These are phyloP conservation scores for Hipparchia semele DNA, from an alignment of 2,888 invertebrate species.

Conservation along the genomic window DNA sequence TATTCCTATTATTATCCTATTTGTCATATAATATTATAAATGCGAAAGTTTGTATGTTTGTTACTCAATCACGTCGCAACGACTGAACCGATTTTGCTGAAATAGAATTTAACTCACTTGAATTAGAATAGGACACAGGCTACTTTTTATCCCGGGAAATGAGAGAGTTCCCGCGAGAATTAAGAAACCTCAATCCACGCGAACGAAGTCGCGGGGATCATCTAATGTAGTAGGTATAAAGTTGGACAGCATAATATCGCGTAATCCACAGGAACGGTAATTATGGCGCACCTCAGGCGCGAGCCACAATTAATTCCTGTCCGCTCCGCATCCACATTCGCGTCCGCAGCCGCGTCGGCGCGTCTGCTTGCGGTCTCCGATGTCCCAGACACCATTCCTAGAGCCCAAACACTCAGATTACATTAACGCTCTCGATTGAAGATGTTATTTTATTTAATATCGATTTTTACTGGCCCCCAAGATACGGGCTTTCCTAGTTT, in stretches of 20 bases:
- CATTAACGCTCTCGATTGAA: conserved; percentile 24
- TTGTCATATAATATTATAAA: too few relatives aligned
- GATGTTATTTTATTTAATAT: conserved; percentile 2
- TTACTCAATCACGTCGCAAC: too few relatives aligned
- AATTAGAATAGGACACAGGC: too few relatives aligned
- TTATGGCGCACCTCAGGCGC: conserved; percentile 65
- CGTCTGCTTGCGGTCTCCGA: conserved; percentile 57
- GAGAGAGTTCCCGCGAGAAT: too few relatives aligned
- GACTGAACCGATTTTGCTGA: too few relatives aligned
- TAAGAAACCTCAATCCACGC: too few relatives aligned
- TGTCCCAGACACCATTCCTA: conserved; percentile 55
- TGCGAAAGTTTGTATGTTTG: too few relatives aligned
- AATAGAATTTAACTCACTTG: too few relatives aligned
- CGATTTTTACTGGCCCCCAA: not conserved
- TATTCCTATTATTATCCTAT: too few relatives aligned
- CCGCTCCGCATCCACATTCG: conserved; percentile 43
- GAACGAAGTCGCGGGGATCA: too few relatives aligned
- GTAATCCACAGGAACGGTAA: conserved; percentile 57
- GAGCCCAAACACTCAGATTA: conserved; percentile 51
- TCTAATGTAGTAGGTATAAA: not conserved
- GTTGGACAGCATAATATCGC: conserved; percentile 16
- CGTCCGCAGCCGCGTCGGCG: conserved; percentile 40
- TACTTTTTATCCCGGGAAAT: too few relatives aligned
- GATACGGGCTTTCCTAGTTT: too few relatives aligned
- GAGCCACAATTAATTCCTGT: conserved; percentile 70